These are phyloP conservation scores for Ctena decussata DNA, from an alignment of 2,888 invertebrate species.

Conservation along the genomic window DNA sequence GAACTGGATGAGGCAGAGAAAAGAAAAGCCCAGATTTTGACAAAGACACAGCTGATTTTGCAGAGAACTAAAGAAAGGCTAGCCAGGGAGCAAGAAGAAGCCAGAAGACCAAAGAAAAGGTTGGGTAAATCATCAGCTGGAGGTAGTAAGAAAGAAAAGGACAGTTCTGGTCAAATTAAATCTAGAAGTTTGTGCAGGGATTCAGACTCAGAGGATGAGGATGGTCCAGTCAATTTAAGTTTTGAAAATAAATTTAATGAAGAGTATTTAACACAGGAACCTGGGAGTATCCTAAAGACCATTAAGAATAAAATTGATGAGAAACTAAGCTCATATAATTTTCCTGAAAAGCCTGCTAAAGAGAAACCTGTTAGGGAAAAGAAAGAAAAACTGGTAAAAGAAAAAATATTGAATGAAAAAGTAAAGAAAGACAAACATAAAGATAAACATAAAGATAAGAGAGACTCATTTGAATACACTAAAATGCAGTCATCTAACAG, in stretches of 20 bases:
- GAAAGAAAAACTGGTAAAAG: constrained; percentile 22
- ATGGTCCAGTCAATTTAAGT: constrained; percentile 21
- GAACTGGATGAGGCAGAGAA: constrained; percentile 46
- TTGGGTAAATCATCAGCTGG: constrained; percentile 33
- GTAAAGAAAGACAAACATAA: constrained; percentile 26
- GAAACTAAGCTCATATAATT: constrained; percentile 57
- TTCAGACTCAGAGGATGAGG: constrained; percentile 42
- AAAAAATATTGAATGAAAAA: constrained; percentile 16
- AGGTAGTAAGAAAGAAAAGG: background rate
- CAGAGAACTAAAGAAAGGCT: constrained; percentile 59
- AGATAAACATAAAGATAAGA: constrained; percentile 12
- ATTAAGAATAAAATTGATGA: constrained; percentile 66
- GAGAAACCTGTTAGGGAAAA: constrained; percentile 28
- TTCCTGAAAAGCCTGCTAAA: constrained; percentile 54
- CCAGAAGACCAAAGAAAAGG: constrained; percentile 35
- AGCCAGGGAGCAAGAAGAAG: constrained; percentile 42
- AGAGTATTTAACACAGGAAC: constrained; percentile 37
- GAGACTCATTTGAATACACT: constrained; percentile 10
- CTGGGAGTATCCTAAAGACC: constrained; percentile 48
- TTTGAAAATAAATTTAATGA: constrained; percentile 29
- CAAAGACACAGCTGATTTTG: constrained; percentile 57
- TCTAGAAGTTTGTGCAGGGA: constrained; percentile 54
- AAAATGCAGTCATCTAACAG: background rate
- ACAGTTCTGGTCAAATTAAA: constrained; percentile 46
- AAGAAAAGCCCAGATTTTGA: constrained; percentile 55